Base-by-base conservation (phyloP, 1,140 invertebrate genomes). In the Paralvinella palmiformis region DNA sequence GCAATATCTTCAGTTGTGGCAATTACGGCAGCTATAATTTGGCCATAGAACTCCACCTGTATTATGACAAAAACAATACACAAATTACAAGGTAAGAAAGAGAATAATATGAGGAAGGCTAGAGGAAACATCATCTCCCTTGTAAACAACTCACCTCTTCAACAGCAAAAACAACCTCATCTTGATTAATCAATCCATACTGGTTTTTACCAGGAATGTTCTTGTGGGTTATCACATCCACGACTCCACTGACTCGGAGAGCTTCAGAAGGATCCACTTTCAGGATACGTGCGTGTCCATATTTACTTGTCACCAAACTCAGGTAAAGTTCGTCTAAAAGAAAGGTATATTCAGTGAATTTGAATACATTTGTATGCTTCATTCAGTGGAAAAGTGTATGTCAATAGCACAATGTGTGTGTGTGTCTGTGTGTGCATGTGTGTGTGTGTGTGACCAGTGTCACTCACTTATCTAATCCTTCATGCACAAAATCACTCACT, bases 21-120 rank as follows among this genome's bases (percentile, higher is more conserved):
- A 7, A 91, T 82, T 36, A 94, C 81, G 13, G 86, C 89, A 35
- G 88, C 91, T 31, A 95, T 84, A 27, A 88, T 77, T 81, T 93
- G 91, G 6, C 58, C 58, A 41, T 60, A 37, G 27, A 10, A 27
- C 35, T 7, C 5, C 22, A 60, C 58, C 55, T 57, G 55, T 56
- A 20, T 66, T 72, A 50, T 45, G 48, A 24, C n/a, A n/a, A n/a
- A n/a, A n/a, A n/a, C n/a, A n/a, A n/a, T n/a, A n/a, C n/a, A n/a
- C n/a, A n/a, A n/a, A n/a, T n/a, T n/a, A n/a, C n/a, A n/a, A n/a
- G n/a, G n/a, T n/a, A n/a, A n/a, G n/a, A n/a, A n/a, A n/a, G n/a
- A n/a, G n/a, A n/a, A n/a, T n/a, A n/a, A n/a, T n/a, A n/a, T n/a
- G n/a, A n/a, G n/a, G n/a, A n/a, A n/a, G n/a, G n/a, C n/a, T n/a